A percentile compares a stretch with the other conserved stretches of the same genome.
phyloP scores from a whole-genome alignment of 2,113 vertebrate species.

The Rhinolophus ferrumequinum region DNA sequence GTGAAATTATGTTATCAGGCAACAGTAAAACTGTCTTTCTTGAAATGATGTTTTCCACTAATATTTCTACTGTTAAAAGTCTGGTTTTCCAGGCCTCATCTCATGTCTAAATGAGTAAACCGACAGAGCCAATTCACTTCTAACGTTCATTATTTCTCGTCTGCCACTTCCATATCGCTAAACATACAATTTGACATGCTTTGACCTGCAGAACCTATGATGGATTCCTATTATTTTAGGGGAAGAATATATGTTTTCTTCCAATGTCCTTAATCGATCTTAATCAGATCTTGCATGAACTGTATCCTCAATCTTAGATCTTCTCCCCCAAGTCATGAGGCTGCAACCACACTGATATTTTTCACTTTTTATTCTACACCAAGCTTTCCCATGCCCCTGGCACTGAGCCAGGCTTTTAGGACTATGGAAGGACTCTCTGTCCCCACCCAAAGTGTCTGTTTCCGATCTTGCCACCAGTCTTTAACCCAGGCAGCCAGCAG shows the following conservation, averaged over 20 bases:
- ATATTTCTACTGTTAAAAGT: background rate
- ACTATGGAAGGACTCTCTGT: accelerated
- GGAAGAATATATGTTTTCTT: background rate
- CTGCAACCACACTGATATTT: background rate
- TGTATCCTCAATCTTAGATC: no score
- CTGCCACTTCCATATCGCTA: background rate
- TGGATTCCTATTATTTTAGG: background rate
- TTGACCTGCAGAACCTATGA: background rate
- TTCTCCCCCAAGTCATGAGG: background rate
- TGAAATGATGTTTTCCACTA: background rate
- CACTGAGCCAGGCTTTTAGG: background rate
- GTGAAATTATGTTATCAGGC: background rate
- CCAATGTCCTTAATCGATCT: background rate
- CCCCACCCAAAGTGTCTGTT: background rate
- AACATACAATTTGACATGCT: background rate
- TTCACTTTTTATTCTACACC: background rate
- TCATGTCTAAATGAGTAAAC: background rate
- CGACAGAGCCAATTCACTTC: background rate
- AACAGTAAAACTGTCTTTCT: background rate
- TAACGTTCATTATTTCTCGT: background rate
- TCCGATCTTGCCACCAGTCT: background rate
- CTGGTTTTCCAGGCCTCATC: background rate
- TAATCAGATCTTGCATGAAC: background rate
- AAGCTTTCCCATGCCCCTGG: background rate
- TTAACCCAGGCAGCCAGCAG: background rate